Evolutionary conservation across 92 coral and sea anemone genomes (phyloP), one percentile per base, ranked within the genome.

Genomic region (Heliopora coerulea): DNA sequence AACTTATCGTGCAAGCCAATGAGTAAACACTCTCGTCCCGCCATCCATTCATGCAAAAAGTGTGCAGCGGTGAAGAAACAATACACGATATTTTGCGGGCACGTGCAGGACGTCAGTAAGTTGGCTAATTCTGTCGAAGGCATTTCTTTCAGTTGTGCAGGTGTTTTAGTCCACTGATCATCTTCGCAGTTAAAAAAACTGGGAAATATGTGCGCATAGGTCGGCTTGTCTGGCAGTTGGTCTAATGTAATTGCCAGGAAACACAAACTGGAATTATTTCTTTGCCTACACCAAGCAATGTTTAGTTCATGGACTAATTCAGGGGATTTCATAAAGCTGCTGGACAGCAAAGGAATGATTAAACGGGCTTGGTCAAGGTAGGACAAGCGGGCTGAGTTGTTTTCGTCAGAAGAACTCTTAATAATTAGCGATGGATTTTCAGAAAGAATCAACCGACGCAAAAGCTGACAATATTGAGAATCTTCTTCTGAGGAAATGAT

Each of bases 301-400:
- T 91, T 91, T 11, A 91, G 78, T 67, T 91, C 97, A 54, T 91
- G 89, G 20, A 91, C 88, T 28, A 91, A 84, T 66, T 91, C 96
- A 15, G 66, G 79, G 0, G 89, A 82, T 34, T 67, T 62, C 56
- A 84, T 8, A 68, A 79, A 91, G 62, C 89, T 89, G 3, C 87
- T 80, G 6, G 97, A 89, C 31, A 91, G 33, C 40, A 91, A 68
- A 26, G 82, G 70, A 14, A 89, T 84, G 72, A 91, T 85, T 7
- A 91, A 82, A 31, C 82, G 82, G 21, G 97, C 97, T 31, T 39
- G 83, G 37, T 91, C 97, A 19, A 91, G 56, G 21, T 80, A 74
- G 40, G 85, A 52, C 18, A 91, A 83, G 30, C 96, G 79, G 39
- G 85, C 76, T n/a, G 88, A 84, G 33, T 83, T 85, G 21, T 84